A percentile compares a stretch with the other conserved stretches of the same genome.
phyloP scores from a whole-genome alignment of 2,888 invertebrate genomes.

The Athripsodes cinereus region DNA sequence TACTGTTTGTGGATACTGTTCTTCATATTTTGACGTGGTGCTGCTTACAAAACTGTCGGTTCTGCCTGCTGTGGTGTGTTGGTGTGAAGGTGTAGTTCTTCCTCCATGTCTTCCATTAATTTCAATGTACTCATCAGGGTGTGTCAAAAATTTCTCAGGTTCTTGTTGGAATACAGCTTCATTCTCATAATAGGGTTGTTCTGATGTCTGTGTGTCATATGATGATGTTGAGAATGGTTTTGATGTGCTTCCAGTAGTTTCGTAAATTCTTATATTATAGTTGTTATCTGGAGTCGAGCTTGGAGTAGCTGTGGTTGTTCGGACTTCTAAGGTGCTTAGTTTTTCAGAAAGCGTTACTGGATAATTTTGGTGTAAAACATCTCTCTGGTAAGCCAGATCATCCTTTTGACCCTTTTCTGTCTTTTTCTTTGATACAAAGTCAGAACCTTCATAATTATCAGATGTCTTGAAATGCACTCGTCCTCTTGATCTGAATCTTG shows the following conservation, averaged over 20 bases:
- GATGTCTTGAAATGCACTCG: constrained; percentile 48
- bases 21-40: constrained; percentile 17
- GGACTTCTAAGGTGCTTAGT: constrained; percentile 37
- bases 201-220: constrained; percentile 26
- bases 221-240: constrained; percentile 22
- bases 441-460: constrained; percentile 35
- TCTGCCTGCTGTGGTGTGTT: constrained; percentile 8
- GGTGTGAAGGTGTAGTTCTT: constrained; percentile 6
- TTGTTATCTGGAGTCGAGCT: constrained; percentile 29
- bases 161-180: constrained; percentile 26
- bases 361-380: constrained; percentile 58
- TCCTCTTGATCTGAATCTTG: constrained; percentile 45
- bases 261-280: constrained; percentile 24
- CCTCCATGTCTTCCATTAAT: constrained; percentile 17
- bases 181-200: constrained; percentile 22
- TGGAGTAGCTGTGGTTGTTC: constrained; percentile 30
- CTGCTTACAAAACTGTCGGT: constrained; percentile 12
- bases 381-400: constrained; percentile 56
- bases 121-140: constrained; percentile 23
- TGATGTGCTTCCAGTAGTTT: constrained; percentile 19
- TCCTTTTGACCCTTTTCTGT: constrained; percentile 32
- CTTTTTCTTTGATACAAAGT: constrained; percentile 34
- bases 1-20: neutral
- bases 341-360: constrained; percentile 52
- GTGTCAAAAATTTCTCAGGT: constrained; percentile 23